Evolutionary conservation across 2,113 vertebrate genomes (phyloP).

Genomic region (Lota lota): DNA sequence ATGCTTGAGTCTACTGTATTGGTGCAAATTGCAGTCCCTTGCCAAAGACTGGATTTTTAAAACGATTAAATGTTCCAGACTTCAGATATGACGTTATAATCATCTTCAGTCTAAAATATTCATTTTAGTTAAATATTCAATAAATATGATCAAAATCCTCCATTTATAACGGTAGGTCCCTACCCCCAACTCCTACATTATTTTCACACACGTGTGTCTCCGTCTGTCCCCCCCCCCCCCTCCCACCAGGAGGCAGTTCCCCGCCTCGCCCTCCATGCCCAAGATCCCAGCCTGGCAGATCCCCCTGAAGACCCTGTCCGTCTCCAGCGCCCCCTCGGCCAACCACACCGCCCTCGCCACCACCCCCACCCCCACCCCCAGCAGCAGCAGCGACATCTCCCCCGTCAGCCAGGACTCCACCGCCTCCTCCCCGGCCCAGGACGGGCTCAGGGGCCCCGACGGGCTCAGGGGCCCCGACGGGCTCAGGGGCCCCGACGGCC

Average conservation of each 20-base stretch:
- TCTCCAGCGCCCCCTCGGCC: conserved; percentile 69
- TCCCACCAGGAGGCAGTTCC: conserved; percentile 87
- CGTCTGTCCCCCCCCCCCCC: conserved; percentile 4
- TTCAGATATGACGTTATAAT: too few relatives aligned
- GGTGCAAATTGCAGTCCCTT: too few relatives aligned
- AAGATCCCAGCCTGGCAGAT: conserved; percentile 98
- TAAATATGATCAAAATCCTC: too few relatives aligned
- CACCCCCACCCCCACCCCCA: conserved; percentile 26
- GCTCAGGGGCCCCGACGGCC: conserved; percentile 54
- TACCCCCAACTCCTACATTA: too few relatives aligned
- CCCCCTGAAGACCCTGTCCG: conserved; percentile 81
- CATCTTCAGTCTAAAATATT: too few relatives aligned
- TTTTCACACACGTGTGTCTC: too few relatives aligned
- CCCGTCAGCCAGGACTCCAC: conserved; percentile 90
- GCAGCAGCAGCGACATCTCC: conserved; percentile 98
- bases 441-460: conserved; percentile 58
- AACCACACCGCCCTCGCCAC: conserved; percentile 73
- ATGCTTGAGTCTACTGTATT: too few relatives aligned
- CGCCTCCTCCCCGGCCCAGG: conserved; percentile 82
- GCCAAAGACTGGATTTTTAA: too few relatives aligned
- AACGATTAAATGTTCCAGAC: too few relatives aligned
- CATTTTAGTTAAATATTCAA: too few relatives aligned
- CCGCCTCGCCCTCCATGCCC: conserved; percentile 86
- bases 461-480: conserved; percentile 70
- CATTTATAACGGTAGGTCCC: too few relatives aligned